Evolutionary conservation across 1,140 invertebrate genomes (phyloP), one percentile per base, ranked within the genome.

Genomic region (Plodia interpunctella): DNA sequence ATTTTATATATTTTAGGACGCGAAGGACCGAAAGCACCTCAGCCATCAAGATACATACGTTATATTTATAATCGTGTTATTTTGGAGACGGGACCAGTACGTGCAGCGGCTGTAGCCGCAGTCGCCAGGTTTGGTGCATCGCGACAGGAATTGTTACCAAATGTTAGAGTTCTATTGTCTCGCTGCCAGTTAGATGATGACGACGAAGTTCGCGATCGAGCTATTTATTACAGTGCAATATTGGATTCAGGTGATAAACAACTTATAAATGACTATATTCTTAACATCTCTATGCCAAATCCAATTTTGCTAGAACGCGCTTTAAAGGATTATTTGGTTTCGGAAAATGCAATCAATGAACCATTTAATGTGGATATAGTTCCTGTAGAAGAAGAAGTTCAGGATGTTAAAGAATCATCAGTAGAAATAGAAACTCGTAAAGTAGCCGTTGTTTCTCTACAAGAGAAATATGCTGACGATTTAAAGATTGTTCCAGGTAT

Each of bases 21-120:
- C 66, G 98, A 99, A 88, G 98, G 98, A 5, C 98, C 98, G 0
- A 94, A 95, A 52, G 97, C 98, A 0, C 94, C 95, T 60, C 95
- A 97, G 60, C 98, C 98, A 0, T 96, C 97, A 3, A 94, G 94
- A 69, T 99, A 99, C 79, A 99, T 99, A 68, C 93, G 98, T 13
- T 99, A 98, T 81, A 99, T 99, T 70, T 99, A 99, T 82, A 99
- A 99, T 88, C 92, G 98, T 32, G 97, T 99, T 0, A 98, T 99
- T 63, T 90, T 99, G 57, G 98, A 99, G 79, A 96, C 95, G 78
- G 96, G 97, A 0, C 94, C 97, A 52, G 97, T 99, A 0, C 92
- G 97, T 49, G 97, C 97, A 0, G 98, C 98, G 20, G 98, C 98
- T 13, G 98, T 99, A 0, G 96, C 97, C 5, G 97, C 98, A 0